These are phyloP conservation scores for Achlya flavicornis DNA, from an alignment of 2,888 invertebrate genomes.

Conservation along the genomic window DNA sequence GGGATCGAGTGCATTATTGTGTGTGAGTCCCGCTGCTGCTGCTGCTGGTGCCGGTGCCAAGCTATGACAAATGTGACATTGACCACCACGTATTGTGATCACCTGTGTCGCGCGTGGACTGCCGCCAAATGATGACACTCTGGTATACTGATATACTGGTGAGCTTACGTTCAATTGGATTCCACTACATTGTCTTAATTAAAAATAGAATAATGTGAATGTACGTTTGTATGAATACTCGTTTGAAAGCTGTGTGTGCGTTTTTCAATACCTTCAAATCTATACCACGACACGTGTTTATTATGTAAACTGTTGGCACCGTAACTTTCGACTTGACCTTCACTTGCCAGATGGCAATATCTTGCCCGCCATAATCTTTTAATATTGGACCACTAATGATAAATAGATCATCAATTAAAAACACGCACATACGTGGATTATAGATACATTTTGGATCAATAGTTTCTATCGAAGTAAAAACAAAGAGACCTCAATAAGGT, in stretches of 20 bases:
- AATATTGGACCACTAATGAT: background rate
- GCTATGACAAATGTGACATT: conserved; percentile 60
- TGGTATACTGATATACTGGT: conserved; percentile 82
- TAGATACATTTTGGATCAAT: background rate
- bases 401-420: background rate
- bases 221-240: background rate
- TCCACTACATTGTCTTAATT: conserved; percentile 6
- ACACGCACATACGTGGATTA: background rate
- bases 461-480: background rate
- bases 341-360: background rate
- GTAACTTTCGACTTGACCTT: background rate
- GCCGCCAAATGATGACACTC: conserved; percentile 79
- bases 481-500: background rate
- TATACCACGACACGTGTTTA: background rate
- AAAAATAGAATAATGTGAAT: background rate
- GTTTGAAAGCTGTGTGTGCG: background rate
- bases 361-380: background rate
- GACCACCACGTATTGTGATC: conserved; percentile 61
- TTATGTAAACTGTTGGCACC: background rate
- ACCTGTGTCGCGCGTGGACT: conserved; percentile 74
- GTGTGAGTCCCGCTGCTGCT: conserved; percentile 21
- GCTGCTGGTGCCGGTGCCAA: conserved; percentile 47
- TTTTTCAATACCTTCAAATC: background rate
- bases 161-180: conserved; percentile 49
- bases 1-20: conserved; percentile 58